Percentiles rank a stretch among this genome's conserved stretches.
Evolutionary conservation across 1,140 invertebrate genomes (phyloP).

Genomic region (Drosophila tropicalis): DNA sequence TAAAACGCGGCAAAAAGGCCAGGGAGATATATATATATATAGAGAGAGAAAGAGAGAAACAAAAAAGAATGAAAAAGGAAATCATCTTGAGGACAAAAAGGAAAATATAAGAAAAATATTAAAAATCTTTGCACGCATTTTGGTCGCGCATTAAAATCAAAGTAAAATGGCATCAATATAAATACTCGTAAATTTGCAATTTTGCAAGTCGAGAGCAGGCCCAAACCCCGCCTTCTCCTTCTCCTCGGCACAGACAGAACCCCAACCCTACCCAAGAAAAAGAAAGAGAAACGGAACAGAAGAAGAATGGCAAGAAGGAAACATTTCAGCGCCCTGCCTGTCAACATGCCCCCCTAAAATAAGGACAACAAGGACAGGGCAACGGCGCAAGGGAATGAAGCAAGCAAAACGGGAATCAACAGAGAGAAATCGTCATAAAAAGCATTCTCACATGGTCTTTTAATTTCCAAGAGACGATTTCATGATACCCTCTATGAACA

Average conservation of each 20-base stretch:
- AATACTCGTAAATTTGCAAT: constrained; percentile 82
- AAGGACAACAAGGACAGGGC: constrained; percentile 2
- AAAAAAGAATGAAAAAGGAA: constrained; percentile 14
- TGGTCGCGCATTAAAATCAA: constrained; percentile 79
- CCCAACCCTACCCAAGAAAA: neutral
- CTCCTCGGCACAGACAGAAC: no score
- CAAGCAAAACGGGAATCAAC: neutral
- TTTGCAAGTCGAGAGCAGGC: constrained; percentile 45
- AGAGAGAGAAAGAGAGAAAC: neutral
- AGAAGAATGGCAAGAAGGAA: constrained; percentile 9
- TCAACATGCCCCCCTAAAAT: neutral
- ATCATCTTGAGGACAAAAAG: neutral
- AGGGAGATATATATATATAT: no score
- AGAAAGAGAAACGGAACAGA: constrained; percentile 3
- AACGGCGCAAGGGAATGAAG: neutral
- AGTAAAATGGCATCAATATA: constrained; percentile 82
- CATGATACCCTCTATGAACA: neutral
- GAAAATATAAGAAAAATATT: constrained; percentile 54
- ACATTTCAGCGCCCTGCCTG: constrained; percentile 6
- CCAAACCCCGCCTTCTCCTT: neutral
- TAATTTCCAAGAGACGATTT: neutral
- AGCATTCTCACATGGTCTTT: neutral
- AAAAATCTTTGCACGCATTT: constrained; percentile 79
- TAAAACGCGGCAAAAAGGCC: constrained; percentile 20
- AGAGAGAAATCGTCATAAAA: constrained; percentile 10